phyloP scores from a whole-genome alignment of 2,888 invertebrate species.

The Dicyrtoma fusca region DNA sequence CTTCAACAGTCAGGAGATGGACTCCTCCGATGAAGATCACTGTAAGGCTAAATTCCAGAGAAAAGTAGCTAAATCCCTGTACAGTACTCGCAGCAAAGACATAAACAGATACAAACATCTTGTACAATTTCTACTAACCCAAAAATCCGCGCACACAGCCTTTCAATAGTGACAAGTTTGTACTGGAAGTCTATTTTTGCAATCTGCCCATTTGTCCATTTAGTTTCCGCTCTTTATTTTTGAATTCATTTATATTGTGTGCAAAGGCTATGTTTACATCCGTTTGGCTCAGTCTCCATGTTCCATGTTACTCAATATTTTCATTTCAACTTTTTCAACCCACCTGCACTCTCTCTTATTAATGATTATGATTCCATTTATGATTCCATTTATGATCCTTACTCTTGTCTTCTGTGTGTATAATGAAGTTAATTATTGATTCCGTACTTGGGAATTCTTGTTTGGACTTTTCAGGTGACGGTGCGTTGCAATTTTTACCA shows the following conservation, averaged over 20 bases:
- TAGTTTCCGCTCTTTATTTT: too few species aligned
- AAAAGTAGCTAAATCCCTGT: not conserved
- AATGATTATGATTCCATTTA: too few species aligned
- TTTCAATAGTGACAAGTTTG: too few species aligned
- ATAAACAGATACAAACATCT: too few species aligned
- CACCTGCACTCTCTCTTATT: too few species aligned
- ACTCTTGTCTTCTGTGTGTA: not conserved
- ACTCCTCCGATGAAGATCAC: slow-evolving; percentile 63
- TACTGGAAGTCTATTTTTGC: too few species aligned
- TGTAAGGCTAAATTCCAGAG: slow-evolving; percentile 55
- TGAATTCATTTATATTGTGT: too few species aligned
- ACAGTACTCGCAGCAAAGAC: too few species aligned
- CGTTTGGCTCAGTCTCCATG: not conserved
- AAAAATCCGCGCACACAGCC: too few species aligned
- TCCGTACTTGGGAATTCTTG: not conserved
- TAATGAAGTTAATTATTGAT: not conserved
- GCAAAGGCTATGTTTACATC: too few species aligned
- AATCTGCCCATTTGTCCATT: too few species aligned
- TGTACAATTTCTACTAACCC: too few species aligned
- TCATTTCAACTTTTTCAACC: not conserved
- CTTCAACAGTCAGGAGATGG: slow-evolving; percentile 55
- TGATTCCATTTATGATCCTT: not conserved
- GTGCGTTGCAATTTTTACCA: slow-evolving; percentile 53
- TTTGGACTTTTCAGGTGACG: slow-evolving; percentile 50
- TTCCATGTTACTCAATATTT: not conserved